phyloP scores from a whole-genome alignment of 2,888 invertebrate species.

The Prosopocoilus inquinatus region DNA sequence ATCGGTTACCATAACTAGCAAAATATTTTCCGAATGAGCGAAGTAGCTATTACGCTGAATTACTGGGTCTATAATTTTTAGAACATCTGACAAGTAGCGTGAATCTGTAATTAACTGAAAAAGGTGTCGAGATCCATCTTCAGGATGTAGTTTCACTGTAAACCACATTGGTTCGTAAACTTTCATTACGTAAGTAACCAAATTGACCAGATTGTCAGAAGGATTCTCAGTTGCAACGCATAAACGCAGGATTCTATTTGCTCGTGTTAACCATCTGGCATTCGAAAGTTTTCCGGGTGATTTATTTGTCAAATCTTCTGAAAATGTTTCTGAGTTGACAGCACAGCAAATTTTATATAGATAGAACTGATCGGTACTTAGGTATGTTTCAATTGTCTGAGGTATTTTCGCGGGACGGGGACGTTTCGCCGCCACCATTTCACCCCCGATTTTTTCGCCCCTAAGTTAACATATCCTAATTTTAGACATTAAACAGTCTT shows the following conservation, averaged over 20 bases:
- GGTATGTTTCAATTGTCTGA: background rate
- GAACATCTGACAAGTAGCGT: constrained; percentile 1
- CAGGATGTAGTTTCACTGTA: constrained; percentile 14
- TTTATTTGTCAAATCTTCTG: constrained; percentile 20
- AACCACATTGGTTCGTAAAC: constrained; percentile 28
- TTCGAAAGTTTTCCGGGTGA: constrained; percentile 24
- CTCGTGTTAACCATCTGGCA: constrained; percentile 29
- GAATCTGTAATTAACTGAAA: background rate
- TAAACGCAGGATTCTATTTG: too few relatives aligned
- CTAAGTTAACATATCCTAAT: too few relatives aligned
- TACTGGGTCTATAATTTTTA: constrained; percentile 2
- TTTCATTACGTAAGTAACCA: constrained; percentile 22
- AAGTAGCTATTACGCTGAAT: constrained; percentile 12
- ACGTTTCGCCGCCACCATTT: too few relatives aligned
- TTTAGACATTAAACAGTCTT: too few relatives aligned
- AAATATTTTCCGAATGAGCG: constrained; percentile 8
- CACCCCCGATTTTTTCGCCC: too few relatives aligned
- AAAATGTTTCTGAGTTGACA: constrained; percentile 14
- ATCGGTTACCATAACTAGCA: constrained; percentile 9
- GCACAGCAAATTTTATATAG: constrained; percentile 20
- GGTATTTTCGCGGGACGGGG: too few relatives aligned
- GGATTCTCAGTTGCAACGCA: constrained; percentile 24
- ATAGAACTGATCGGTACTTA: constrained; percentile 29
- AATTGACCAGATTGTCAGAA: constrained; percentile 19
- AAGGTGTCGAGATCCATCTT: constrained; percentile 5